phyloP scores from a whole-genome alignment of 2,888 invertebrate genomes.

The Drosophila paranaensis region DNA sequence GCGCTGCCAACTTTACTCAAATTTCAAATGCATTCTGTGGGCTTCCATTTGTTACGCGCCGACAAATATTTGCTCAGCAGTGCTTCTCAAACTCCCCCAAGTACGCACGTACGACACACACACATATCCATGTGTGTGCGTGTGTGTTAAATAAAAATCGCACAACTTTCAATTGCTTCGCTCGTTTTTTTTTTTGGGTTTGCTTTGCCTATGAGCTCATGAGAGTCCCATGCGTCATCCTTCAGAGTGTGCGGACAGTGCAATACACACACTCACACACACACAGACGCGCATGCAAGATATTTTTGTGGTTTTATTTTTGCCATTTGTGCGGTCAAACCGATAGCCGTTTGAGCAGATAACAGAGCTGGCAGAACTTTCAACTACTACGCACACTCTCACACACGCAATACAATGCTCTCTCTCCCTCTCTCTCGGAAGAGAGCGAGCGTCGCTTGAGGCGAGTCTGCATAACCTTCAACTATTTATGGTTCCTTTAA shows the following conservation, averaged over 20 bases:
- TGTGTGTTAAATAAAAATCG: slow-evolving; percentile 33
- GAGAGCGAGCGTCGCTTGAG: not conserved
- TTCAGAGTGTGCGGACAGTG: slow-evolving; percentile 21
- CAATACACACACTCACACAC: no score
- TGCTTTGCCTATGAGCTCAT: slow-evolving; percentile 54
- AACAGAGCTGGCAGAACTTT: slow-evolving; percentile 18
- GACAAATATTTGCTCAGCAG: slow-evolving; percentile 52
- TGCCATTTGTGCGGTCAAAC: slow-evolving; percentile 34
- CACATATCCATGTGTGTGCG: slow-evolving; percentile 2
- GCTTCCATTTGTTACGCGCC: slow-evolving; percentile 47
- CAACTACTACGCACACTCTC: not conserved
- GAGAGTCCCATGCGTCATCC: slow-evolving; percentile 43
- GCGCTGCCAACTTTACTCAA: slow-evolving; percentile 64
- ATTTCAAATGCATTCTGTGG: slow-evolving; percentile 61
- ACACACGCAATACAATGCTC: not conserved
- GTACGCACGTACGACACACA: slow-evolving; percentile 9
- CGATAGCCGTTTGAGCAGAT: slow-evolving; percentile 34
- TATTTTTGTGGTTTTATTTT: slow-evolving; percentile 20
- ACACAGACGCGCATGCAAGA: not conserved
- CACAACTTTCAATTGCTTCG: slow-evolving; percentile 43
- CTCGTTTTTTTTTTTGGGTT: not conserved
- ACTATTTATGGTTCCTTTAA: not conserved
- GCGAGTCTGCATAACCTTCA: not conserved
- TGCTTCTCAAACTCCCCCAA: slow-evolving; percentile 37
- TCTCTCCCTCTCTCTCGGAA: not conserved